Base-by-base conservation (phyloP, 2,888 invertebrate genomes). In the Lingula anatina region DNA sequence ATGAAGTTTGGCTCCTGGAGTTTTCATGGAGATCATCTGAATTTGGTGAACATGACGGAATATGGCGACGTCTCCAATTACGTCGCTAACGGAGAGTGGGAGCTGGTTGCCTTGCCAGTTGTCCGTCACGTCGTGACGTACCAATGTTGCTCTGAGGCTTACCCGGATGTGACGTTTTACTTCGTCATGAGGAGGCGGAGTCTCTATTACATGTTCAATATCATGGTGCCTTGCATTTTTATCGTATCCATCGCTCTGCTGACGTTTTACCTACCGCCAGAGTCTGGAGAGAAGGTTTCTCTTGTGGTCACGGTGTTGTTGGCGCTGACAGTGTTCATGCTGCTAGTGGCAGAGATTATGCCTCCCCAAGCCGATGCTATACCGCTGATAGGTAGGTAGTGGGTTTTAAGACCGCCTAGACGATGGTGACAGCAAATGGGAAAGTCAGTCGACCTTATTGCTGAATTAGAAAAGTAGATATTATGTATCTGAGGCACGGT, bases 81-180 rank as follows among this genome's bases (percentile, higher is more conserved):
- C 84, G 94, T 97, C 75, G 89, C 92, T 66, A 99, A 97, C 81
- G 99, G 97, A 76, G 99, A 99, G 84, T 99, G 97, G 96, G 92
- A 95, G 81, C 84, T 99, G 70, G 85, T 97, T 81, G 76, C 65
- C 40, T 63, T 77, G 5, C 77, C 78, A 0, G 78, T 71, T 2
- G 54, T 57, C 18, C 54, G 76, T 38, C 71, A 71, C 52, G 70
- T 73, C 27, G 51, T 61, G 43, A 61, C 63, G 47, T 80, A 78
- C 81, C 87, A 93, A 77, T 91, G 81, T 89, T 96, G 84, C 89
- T 95, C 80, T 86, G 95, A 70, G 88, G 49, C 71, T 49, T 80
- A 79, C 62, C 73, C 95, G 78, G 96, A 97, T 81, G 90, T 97
- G 73, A 96, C 96, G 63, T 97, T 94, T 81, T 89, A 89, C 70